Evolutionary conservation across 1,140 invertebrate species (phyloP).

Genomic region (Zelostemma sp.): DNA sequence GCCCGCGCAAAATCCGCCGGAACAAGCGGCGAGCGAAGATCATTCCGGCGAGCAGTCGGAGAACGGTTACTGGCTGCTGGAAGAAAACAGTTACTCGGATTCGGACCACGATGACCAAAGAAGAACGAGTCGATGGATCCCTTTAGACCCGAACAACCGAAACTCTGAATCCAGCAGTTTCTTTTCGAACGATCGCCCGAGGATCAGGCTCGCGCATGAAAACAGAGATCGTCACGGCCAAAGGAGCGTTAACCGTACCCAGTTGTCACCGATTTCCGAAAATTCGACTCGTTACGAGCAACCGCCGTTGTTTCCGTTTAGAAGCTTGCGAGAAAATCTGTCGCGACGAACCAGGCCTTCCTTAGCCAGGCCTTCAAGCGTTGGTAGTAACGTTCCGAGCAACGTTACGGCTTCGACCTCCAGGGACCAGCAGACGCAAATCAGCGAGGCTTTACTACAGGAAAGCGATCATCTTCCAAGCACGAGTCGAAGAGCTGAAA

Average conservation of each 20-base stretch:
- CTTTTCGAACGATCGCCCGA: slow-evolving; percentile 15
- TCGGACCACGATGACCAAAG: slow-evolving; percentile 58
- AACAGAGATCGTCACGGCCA: slow-evolving; percentile 9
- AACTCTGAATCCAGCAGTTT: slow-evolving; percentile 31
- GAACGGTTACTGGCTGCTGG: slow-evolving; percentile 63
- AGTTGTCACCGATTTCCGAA: slow-evolving; percentile 53
- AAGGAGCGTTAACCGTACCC: slow-evolving; percentile 29
- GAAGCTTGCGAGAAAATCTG: slow-evolving; percentile 54
- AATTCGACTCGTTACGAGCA: slow-evolving; percentile 58
- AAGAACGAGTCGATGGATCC: slow-evolving; percentile 62
- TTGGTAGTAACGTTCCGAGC: neutral
- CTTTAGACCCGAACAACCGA: slow-evolving; percentile 49
- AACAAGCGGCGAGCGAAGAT: slow-evolving; percentile 27
- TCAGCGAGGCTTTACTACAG: slow-evolving; percentile 9
- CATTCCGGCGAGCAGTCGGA: slow-evolving; percentile 55
- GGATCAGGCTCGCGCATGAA: slow-evolving; percentile 13
- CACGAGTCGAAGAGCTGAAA: neutral
- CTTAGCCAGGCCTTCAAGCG: slow-evolving; percentile 24
- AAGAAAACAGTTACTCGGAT: slow-evolving; percentile 64
- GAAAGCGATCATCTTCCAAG: neutral
- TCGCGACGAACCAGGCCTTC: slow-evolving; percentile 30
- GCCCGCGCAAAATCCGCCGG: neutral
- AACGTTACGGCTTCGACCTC: neutral
- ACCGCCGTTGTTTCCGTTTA: slow-evolving; percentile 57
- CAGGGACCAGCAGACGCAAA: slow-evolving; percentile 21